Evolutionary conservation across 2,797 vertebrate genomes (phyloP), one percentile per base, ranked within the genome.

Genomic region (Dryobates pubescens): DNA sequence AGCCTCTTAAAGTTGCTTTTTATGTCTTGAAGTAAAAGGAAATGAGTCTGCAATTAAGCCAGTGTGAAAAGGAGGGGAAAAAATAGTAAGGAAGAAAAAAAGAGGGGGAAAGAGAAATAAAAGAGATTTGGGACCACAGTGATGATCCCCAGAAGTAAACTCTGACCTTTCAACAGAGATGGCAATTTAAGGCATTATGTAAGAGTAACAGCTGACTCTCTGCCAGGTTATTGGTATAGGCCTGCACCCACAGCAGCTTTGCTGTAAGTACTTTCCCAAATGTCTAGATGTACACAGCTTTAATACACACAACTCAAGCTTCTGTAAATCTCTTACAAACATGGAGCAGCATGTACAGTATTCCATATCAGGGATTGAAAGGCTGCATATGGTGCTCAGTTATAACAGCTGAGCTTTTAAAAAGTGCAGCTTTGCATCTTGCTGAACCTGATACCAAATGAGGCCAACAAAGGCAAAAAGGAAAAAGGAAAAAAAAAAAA

Each of bases 281-380:
- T 94, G 89, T 91, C 95, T 94, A 91, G 96, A 97, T 94, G 91
- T 95, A 94, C 94, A 95, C 93, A 96, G 97, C 97, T 97, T 96
- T 94, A 96, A 96, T 96, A 97, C 96, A 97, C 95, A 96, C 79
- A 93, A 93, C 96, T 95, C 91, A 88, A 96, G 97, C 96, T 96
- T 95, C 97, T 79, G 94, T 95, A 97, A 97, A 97, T 97, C 97
- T 98, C 96, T 89, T 96, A 92, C 96, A 98, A 98, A 97, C 97
- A 96, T 94, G 88, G 95, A 97, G 94, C 97, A 90, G 96, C 94
- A 96, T 95, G 97, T 97, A 97, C 96, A 90, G 74, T 91, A 96
- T 97, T 96, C 97, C 96, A 86, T 94, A 97, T 96, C 93, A 86
- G 94, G 96, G 95, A 96, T 83, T 96, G 96, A 96, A 97, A 97